phyloP scores from a whole-genome alignment of 2,797 vertebrate genomes.

The Sorex maritimensis region DNA sequence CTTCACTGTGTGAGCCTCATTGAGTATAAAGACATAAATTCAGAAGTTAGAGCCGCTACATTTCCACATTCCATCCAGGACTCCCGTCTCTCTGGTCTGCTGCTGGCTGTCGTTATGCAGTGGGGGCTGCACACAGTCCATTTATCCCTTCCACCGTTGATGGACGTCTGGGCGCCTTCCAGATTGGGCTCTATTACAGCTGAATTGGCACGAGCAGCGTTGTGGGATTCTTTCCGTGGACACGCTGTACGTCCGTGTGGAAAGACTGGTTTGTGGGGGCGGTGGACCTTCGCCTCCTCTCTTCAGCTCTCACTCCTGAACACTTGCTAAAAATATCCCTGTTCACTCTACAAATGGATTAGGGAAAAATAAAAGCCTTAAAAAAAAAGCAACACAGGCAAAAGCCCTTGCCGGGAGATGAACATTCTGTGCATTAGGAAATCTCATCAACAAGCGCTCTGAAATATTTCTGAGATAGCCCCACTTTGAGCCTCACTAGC shows the following conservation, averaged over 20 bases:
- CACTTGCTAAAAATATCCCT: conserved; percentile 76
- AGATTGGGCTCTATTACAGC: not conserved
- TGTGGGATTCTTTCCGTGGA: not conserved
- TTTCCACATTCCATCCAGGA: not conserved
- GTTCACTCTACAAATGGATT: conserved; percentile 76
- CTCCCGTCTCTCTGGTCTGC: not conserved
- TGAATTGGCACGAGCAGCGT: not conserved
- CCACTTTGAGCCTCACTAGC: not conserved
- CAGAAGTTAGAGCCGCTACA: not conserved
- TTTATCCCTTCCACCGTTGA: not conserved
- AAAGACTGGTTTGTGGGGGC: not conserved
- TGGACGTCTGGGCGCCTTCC: not conserved
- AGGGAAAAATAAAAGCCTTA: conserved; percentile 73
- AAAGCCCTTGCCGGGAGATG: conserved; percentile 49
- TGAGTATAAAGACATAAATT: not conserved
- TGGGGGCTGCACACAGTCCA: too few relatives aligned
- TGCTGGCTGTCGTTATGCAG: not conserved
- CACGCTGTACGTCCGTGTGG: not conserved
- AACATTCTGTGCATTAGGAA: conserved; percentile 55
- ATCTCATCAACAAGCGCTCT: conserved; percentile 4
- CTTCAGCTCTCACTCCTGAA: conserved; percentile 74
- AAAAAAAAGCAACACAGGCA: not conserved
- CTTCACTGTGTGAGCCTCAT: not conserved
- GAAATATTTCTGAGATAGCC: conserved; percentile 8
- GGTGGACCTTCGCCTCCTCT: conserved; percentile 60